Evolutionary conservation across 2,888 invertebrate genomes (phyloP), one percentile per base, ranked within the genome.

Genomic region (Mythimna ferrago): DNA sequence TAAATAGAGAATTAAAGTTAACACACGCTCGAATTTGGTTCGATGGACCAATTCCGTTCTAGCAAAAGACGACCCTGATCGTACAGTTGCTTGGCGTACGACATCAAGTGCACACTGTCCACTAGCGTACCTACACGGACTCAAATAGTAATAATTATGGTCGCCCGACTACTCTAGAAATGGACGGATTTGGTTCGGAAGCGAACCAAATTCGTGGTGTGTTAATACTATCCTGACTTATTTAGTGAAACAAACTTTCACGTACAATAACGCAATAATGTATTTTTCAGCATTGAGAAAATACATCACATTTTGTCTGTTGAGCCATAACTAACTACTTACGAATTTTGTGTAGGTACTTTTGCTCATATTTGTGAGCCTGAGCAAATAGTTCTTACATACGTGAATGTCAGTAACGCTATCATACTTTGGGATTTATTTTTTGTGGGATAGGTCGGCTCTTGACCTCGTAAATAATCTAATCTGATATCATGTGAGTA

Each of bases 271-370:
- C 26, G 51, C 14, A 32, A 62, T 51, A 32, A 44, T 48, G 53
- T 38, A 41, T 57, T 62, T 21, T 35, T 53, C 56, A 77, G 32
- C 14, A 48, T 48, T 62, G 10, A 38, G 14, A 61, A 60, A 44
- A 14, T 62, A 56, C 80, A 57, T 80, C 56, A 62, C 32, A 60
- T 19, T 73, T 79, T 58, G 53, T 74, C 16, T 62, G 51, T 53
- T 44, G 44, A 44, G 16, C 9, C 58, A 61, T 51, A 53, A 16
- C 19, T 21, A 26, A n/a, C 38, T 71, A 57, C 44, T 62, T 38
- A 38, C 6, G 60, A 76, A 48, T 53, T 16, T 41, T 73, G 51
- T 61, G 51, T 32, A 32, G 32, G 32, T 56, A 65, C 54, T 19
- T 65, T 51, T 38, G 35, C 51, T 61, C 26, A 72, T 71, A 80